Conservation (phyloP, 2,113 vertebrate species). For the Sylvicapra grimmia region DNA sequence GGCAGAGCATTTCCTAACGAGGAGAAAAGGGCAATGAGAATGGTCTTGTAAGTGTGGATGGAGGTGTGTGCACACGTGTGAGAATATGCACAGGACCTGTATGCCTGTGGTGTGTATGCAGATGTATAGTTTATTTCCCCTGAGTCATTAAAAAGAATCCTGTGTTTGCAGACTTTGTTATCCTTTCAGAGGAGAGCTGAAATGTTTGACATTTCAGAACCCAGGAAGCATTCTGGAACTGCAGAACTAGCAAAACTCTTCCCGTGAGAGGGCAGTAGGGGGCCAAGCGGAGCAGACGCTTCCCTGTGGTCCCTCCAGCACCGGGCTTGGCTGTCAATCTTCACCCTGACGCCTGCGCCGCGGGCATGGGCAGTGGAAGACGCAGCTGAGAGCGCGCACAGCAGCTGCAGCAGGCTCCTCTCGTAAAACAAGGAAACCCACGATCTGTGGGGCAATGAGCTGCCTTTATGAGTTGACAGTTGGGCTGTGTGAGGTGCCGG, state of each 20-base stretch:
- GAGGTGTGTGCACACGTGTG: too few species aligned
- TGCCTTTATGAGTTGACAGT: neutral
- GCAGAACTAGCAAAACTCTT: neutral
- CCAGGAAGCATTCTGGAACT: neutral
- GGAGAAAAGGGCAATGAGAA: neutral
- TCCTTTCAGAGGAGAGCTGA: neutral
- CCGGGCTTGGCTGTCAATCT: neutral
- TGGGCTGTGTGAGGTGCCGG: neutral
- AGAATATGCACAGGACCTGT: neutral
- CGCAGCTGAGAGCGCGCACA: neutral
- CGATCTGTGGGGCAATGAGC: neutral
- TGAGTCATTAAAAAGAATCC: neutral
- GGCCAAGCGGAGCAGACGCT: neutral
- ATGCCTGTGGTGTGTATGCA: neutral
- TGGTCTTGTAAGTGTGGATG: neutral
- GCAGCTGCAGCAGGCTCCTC: neutral
- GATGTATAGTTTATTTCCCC: neutral
- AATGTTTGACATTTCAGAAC: slow-evolving; percentile 35
- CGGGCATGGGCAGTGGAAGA: neutral
- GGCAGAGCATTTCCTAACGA: neutral
- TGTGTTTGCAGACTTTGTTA: neutral
- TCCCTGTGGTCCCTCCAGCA: neutral
- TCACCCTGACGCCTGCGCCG: neutral
- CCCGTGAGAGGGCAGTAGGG: slow-evolving; percentile 56
- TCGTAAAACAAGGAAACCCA: neutral